Base-by-base conservation (phyloP, 2,888 invertebrate genomes). In the Peribatodes rhomboidaria region DNA sequence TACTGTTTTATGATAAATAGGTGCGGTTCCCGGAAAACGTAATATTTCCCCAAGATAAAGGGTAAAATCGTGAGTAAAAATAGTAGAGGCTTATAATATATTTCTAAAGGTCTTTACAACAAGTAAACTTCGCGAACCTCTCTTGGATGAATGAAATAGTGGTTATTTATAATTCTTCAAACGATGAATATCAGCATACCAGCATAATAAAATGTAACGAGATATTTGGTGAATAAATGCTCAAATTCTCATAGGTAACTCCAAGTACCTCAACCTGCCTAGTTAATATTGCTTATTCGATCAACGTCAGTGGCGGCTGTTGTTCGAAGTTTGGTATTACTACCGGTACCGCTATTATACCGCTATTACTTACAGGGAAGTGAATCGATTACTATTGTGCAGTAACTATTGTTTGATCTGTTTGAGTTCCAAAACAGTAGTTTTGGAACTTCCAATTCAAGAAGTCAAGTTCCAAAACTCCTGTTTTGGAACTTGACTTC, bases 281-380 rank as follows among this genome's bases (percentile, higher is more conserved):
- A 42, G 33, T 27, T 59, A 59, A 47, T 54, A 61, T 49, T 27
- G 55, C n/a, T 42, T 49, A 47, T 61, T 61, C 55, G 42, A 61
- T 61, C 61, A 55, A 55, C 55, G 55, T 55, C 61, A 55, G 42
- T 31, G 39, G 20, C 49, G n/a, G 35, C 55, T 56, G 55, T 35
- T 61, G 61, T 54, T 39, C 14, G 16, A 16, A 50, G 42, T 62
- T 62, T 35, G 50, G 37, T 62, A 50, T 27, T 62, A 18, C n/a
- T 58, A 13, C 49, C 42, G 31, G 13, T 42, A 33, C 22, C 39
- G 22, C 53, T 50, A 50, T 35, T 50, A 35, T 50, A 49, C 49
- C 49, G 49, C 33, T 49, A 33, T 47, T 47, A 47, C 11, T 47
- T 33, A 50, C 35, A 20, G 35, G 27, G 35, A 50, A 9, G 20